Base-by-base conservation (phyloP, 2,797 vertebrate species). In the Pipistrellus nathusii region DNA sequence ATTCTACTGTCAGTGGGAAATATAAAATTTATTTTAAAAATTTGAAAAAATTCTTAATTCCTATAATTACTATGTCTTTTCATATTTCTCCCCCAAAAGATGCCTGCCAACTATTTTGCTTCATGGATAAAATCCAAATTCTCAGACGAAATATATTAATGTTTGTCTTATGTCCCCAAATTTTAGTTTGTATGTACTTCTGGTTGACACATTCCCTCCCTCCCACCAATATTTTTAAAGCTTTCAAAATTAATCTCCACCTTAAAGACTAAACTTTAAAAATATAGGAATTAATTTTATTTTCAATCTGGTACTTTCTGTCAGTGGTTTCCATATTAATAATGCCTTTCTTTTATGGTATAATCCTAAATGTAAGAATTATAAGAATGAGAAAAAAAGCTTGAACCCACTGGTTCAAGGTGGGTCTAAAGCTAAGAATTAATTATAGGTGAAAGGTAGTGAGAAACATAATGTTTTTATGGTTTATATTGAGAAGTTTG, bases 131-230 rank as follows among this genome's bases (percentile, higher is more conserved):
- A 94, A 48, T 92, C 14, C 13, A 57, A 59, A 32, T 38, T 80
- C 94, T 21, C 18, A 87, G 25, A 59, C 35, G 30, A 72, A 41
- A 83, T 81, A 4, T 32, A 32, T 48, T 71, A 55, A 18, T 62
- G 73, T 95, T 95, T 86, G 77, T 81, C 62, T 85, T 53, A 30
- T 25, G 64, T 89, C 77, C 69, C 46, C 32, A 57, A 92, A 81
- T 64, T 18, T 88, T 88, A 25, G 32, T 51, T 72, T 77, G 66
- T 15, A 9, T 72, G 9, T 95, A 69, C 23, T 82, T 82, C n/a
- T 27, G 30, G 9, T 23, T 66, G 23, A 25, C 38, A 41, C 38
- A 6, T 11, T 0, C 51, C 51, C 2, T 7, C 6, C 8, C 53
- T 21, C 3, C 5, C 9, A 3, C 12, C 2, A 92, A 59, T 93